Evolutionary conservation across 2,888 invertebrate genomes (phyloP), one percentile per base, ranked within the genome.

Genomic region (Steinernema scapterisci): DNA sequence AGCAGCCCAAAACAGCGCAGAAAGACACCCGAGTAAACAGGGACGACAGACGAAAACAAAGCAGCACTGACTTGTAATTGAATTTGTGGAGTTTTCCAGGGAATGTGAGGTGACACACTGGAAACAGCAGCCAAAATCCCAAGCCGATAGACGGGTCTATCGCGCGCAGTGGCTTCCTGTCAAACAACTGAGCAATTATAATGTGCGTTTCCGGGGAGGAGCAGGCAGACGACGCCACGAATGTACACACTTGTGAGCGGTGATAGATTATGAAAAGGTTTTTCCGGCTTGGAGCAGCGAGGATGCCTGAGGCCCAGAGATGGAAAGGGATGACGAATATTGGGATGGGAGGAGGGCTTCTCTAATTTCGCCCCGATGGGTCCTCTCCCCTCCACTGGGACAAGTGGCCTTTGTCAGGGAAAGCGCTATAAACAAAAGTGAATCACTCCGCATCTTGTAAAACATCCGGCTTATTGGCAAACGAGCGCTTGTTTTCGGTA

Each of bases 131-230:
- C 38, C 9, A 3, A 38, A 38, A 38, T 38, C 38, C 38, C 38
- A 38, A 38, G 38, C 38, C 38, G 38, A 38, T 6, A 38, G 38
- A 38, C 38, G 38, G 38, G 38, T 38, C 38, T 38, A 38, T 38
- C 38, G 9, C 38, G 38, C 38, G 38, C 38, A 19, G 7, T 48
- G 48, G 19, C 16, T 19, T 5, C 13, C 16, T 63, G 27, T 63
- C 63, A 63, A 6, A 13, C 63, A 16, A 63, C 16, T 63, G 38
- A 63, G 31, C 27, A 63, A 63, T 63, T 63, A 38, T 63, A 25
- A 63, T 11, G 31, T 27, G 63, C 27, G 63, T n/a, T 63, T 63
- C 63, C 63, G 63, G 63, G 63, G 63, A 63, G 63, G 63, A 21
- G 54, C 54, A 6, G 38, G 13, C 38, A 38, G 11, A 25, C 23